Evolutionary conservation across 2,113 vertebrate species (phyloP).

Genomic region (Tyto alba): DNA sequence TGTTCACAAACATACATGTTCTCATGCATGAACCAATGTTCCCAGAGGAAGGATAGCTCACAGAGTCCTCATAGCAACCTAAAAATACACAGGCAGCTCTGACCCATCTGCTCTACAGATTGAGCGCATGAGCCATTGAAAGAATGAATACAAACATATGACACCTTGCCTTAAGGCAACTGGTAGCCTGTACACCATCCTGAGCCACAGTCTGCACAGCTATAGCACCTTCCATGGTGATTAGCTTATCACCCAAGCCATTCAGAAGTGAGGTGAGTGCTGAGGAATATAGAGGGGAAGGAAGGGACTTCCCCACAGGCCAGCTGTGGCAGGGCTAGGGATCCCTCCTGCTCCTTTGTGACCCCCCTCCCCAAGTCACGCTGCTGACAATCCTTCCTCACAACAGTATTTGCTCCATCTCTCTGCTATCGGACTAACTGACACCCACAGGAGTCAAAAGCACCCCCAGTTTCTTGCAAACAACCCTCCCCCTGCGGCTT

Average conservation of each 20-base stretch:
- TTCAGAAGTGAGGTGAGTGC: neutral
- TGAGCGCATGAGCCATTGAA: neutral
- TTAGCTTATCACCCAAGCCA: neutral
- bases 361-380: neutral
- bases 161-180: conserved; percentile 14
- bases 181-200: neutral
- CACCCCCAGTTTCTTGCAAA: neutral
- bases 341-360: neutral
- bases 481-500: neutral
- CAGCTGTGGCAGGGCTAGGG: neutral
- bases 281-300: neutral
- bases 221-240: neutral
- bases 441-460: neutral
- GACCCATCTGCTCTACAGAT: conserved; percentile 14
- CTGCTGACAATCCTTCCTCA: neutral
- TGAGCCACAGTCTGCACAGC: neutral
- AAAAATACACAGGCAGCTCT: conserved; percentile 12
- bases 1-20: neutral
- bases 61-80: neutral
- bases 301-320: neutral
- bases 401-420: neutral
- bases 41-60: neutral
- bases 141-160: conserved; percentile 15
- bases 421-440: neutral
- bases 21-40: neutral